Evolutionary conservation across 1,140 invertebrate species (phyloP), one percentile per base, ranked within the genome.

Genomic region (Paramacrobiotus metropolitanus): DNA sequence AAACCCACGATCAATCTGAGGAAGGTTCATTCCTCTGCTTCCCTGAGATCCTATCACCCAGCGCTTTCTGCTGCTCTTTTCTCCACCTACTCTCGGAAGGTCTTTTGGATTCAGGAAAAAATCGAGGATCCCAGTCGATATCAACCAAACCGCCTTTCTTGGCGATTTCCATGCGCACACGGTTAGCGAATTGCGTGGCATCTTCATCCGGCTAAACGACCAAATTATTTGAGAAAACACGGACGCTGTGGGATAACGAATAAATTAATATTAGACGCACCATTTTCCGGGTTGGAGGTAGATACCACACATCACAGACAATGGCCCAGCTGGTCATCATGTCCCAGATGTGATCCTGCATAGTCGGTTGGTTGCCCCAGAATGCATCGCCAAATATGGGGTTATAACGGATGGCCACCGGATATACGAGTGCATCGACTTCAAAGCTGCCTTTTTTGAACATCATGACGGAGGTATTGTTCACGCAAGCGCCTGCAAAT

Each of bases 301-400:
- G 76, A 75, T 98, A 99, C 91, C 92, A 98, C 29, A 99, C 90
- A 72, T 98, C 91, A 75, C 89, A 94, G 1, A 98, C 93, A 64
- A 98, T 89, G 4, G 94, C 93, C 94, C 94, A 99, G 65, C 86
- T 90, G 0, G 90, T 91, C 89, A 99, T 94, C 85, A 98, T 96
- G 81, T 90, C 86, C 67, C 91, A 83, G 0, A 98, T 73, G 74
- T 98, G 97, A 67, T 87, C 85, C 66, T 94, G 75, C 84, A 94
- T 93, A 2, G 87, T 86, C 72, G 88, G 89, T 68, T 84, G 81
- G 64, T 87, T 92, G 72, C 98, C 95, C 94, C 94, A 99, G 75
- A 97, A 99, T 1, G 92, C 88, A 78, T 98, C 94, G 30, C 92
- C 93, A 76, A 98, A 97, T 66, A 86, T 79, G n/a, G 89, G 82